Conservation (phyloP, 2,888 invertebrate genomes). For the Cecidostiba fungosa region DNA sequence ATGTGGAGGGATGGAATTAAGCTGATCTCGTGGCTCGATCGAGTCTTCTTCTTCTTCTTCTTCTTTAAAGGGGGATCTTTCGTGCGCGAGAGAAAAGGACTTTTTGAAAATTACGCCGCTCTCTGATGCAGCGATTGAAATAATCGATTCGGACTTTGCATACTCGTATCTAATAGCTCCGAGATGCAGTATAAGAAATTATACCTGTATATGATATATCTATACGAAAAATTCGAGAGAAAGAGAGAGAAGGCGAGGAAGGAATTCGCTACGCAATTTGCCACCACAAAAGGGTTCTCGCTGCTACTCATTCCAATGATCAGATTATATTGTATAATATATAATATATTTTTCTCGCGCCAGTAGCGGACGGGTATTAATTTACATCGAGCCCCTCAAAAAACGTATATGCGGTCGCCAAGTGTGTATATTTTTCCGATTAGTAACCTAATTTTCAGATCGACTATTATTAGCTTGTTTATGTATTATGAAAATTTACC, state of each 20-base stretch:
- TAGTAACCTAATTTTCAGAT: background rate
- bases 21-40: background rate
- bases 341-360: background rate
- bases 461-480: background rate
- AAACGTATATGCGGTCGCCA: background rate
- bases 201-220: background rate
- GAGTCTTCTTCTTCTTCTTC: background rate
- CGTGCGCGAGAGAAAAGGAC: background rate
- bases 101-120: background rate
- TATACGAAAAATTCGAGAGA: background rate
- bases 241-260: background rate
- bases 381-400: constrained; percentile 3
- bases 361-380: constrained; percentile 28
- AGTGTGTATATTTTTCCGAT: background rate
- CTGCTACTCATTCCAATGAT: background rate
- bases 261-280: background rate
- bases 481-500: background rate
- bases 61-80: background rate
- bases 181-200: constrained; percentile 5
- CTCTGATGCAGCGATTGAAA: background rate
- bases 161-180: constrained; percentile 30
- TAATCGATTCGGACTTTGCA: constrained; percentile 50
- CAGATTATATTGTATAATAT: background rate
- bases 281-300: background rate
- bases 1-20: background rate